phyloP scores from a whole-genome alignment of 2,888 invertebrate species.

The Rhaphigaster nebulosa region DNA sequence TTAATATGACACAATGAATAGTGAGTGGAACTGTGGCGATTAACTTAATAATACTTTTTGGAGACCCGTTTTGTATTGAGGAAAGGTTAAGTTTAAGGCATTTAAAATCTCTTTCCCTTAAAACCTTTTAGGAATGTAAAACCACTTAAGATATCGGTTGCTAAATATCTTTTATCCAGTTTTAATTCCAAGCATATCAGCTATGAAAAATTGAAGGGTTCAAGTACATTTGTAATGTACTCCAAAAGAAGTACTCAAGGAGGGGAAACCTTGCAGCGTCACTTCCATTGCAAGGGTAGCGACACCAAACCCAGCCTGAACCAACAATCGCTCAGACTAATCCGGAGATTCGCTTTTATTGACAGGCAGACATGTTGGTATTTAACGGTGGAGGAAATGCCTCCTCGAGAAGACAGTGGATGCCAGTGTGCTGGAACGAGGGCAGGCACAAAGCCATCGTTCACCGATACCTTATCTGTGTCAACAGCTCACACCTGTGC shows the following conservation, averaged over 20 bases:
- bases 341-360: not conserved
- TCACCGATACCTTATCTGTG: constrained; percentile 50
- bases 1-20: too few relatives aligned
- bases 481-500: constrained; percentile 57
- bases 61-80: not conserved
- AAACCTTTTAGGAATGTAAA: not conserved
- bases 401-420: not conserved
- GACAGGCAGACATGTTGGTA: not conserved
- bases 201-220: not conserved
- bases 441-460: not conserved
- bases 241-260: not conserved
- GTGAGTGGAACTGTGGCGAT: too few relatives aligned
- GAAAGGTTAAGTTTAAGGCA: not conserved
- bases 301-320: not conserved
- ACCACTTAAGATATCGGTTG: not conserved
- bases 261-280: not conserved
- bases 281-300: not conserved
- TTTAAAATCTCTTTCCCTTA: not conserved
- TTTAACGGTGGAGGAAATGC: constrained; percentile 16
- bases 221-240: not conserved
- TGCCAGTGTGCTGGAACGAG: not conserved
- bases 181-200: not conserved
- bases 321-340: not conserved
- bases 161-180: not conserved
- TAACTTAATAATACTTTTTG: too few relatives aligned